Percentiles rank a stretch among this genome's conserved stretches.
phyloP scores from a whole-genome alignment of 2,888 invertebrate species.

The Pandemis corylana region DNA sequence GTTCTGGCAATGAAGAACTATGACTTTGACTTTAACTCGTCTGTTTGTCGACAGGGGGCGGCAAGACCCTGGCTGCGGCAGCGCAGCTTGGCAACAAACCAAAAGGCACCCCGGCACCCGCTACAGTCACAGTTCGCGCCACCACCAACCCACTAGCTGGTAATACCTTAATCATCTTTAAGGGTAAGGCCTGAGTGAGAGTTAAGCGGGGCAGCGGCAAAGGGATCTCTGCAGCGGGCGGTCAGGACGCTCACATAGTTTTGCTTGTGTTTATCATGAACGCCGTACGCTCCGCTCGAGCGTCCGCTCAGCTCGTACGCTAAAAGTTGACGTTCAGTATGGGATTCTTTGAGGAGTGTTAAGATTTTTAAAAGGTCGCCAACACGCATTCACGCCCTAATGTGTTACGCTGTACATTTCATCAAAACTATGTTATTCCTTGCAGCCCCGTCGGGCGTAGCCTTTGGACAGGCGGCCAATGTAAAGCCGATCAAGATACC shows the following conservation, averaged over 20 bases:
- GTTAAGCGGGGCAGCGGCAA: too few relatives aligned
- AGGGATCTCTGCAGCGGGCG: too few relatives aligned
- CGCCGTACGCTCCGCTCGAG: too few relatives aligned
- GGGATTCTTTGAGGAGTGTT: too few relatives aligned
- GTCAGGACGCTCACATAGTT: too few relatives aligned
- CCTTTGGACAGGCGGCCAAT: constrained; percentile 74
- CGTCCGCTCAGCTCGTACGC: background rate
- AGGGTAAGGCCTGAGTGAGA: too few relatives aligned
- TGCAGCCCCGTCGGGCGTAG: constrained; percentile 73
- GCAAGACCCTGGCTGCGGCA: constrained; percentile 93
- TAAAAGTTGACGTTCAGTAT: too few relatives aligned
- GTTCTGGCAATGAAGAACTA: too few relatives aligned
- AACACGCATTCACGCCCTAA: too few relatives aligned
- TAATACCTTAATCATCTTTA: constrained; percentile 45
- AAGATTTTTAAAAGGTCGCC: too few relatives aligned
- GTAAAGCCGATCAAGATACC: constrained; percentile 77
- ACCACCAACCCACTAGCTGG: constrained; percentile 79
- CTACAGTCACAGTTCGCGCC: constrained; percentile 65
- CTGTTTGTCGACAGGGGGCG: constrained; percentile 87
- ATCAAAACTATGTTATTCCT: background rate
- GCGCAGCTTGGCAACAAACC: constrained; percentile 86
- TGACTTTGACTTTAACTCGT: background rate
- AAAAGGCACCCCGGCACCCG: constrained; percentile 75
- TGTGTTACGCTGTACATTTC: background rate
- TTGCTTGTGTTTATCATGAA: too few relatives aligned